Evolutionary conservation across 2,113 vertebrate species (phyloP).

Genomic region (Rynchops niger): DNA sequence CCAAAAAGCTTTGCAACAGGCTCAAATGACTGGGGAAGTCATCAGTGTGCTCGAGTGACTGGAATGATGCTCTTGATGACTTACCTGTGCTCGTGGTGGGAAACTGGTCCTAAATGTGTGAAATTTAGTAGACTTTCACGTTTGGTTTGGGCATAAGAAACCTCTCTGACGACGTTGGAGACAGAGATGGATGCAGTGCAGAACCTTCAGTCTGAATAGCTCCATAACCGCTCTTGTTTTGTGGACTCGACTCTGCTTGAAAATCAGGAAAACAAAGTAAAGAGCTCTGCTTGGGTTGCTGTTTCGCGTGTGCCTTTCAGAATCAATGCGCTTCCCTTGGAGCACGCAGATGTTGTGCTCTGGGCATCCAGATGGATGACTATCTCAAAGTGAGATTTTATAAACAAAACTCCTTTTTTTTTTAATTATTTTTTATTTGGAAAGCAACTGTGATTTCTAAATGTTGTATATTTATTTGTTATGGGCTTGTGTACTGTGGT

Average conservation of each 20-base stretch:
- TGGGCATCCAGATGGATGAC: background rate
- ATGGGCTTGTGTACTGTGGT: background rate
- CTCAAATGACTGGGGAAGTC: background rate
- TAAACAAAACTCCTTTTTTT: background rate
- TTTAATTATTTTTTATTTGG: background rate
- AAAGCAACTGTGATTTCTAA: background rate
- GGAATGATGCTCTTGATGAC: background rate
- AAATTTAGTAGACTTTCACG: background rate
- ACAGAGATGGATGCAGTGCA: background rate
- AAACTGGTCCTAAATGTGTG: background rate
- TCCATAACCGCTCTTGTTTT: background rate
- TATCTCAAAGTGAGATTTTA: background rate
- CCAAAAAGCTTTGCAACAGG: background rate
- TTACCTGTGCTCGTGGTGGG: background rate
- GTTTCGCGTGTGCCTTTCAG: background rate
- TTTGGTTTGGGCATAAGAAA: background rate
- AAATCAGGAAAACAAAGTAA: background rate
- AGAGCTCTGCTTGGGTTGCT: background rate
- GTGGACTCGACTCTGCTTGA: background rate
- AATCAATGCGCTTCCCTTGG: fast-evolving
- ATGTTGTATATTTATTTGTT: background rate
- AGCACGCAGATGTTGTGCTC: background rate
- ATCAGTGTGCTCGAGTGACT: background rate
- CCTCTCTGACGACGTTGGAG: background rate
- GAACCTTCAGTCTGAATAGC: background rate